Percentiles rank a stretch among this genome's conserved stretches.
Evolutionary conservation across 2,888 invertebrate genomes (phyloP).

Genomic region (Lasioglossum malachurum): DNA sequence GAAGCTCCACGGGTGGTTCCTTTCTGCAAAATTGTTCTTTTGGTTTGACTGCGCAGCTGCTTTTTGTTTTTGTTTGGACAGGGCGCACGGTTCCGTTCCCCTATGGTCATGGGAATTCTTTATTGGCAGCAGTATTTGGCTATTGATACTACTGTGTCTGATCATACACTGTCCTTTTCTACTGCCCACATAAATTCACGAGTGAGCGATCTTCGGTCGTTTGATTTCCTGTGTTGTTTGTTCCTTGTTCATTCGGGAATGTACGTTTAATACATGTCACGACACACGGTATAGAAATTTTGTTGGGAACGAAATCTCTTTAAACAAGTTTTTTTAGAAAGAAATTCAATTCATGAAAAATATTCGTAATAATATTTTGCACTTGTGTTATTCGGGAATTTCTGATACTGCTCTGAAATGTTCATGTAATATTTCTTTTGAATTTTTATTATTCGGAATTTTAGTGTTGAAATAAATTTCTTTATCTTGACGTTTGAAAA

Average conservation of each 20-base stretch:
- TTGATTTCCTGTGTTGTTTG: background rate
- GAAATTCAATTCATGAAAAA: background rate
- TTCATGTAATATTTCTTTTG: background rate
- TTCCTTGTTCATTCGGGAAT: background rate
- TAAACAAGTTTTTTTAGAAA: background rate
- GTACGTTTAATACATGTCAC: background rate
- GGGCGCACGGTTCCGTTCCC: background rate
- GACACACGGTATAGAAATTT: background rate
- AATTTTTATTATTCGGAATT: background rate
- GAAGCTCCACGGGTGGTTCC: constrained; percentile 12
- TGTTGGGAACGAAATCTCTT: background rate
- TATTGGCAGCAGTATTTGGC: background rate
- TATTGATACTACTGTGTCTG: constrained; percentile 18
- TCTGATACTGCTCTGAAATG: background rate
- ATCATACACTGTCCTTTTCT: background rate
- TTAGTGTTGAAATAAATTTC: background rate
- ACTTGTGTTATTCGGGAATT: background rate
- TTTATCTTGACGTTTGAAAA: background rate
- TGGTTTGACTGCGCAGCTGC: no score
- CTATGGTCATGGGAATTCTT: background rate
- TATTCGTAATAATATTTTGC: background rate
- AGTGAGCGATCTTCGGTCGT: background rate
- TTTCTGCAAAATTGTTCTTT: background rate
- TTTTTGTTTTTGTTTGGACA: background rate
- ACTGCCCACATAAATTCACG: background rate